These are phyloP conservation scores for Tetranychus piercei DNA, from an alignment of 2,888 invertebrate species.

Conservation along the genomic window DNA sequence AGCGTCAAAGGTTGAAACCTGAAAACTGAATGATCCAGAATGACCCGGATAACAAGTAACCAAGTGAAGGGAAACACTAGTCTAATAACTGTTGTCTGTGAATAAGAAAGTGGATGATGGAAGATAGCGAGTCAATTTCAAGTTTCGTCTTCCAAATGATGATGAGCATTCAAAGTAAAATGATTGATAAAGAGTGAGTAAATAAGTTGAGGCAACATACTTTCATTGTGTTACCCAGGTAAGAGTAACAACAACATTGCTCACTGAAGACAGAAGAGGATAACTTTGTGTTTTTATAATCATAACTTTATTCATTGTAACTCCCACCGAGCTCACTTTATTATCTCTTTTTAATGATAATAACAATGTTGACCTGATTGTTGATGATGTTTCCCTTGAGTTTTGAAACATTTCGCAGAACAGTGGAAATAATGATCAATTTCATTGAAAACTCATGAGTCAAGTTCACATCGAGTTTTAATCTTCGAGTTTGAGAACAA, in stretches of 20 bases:
- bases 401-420: background rate
- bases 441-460: background rate
- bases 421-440: background rate
- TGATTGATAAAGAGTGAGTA: background rate
- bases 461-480: no score
- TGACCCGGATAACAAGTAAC: no score
- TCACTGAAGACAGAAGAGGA: background rate
- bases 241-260: background rate
- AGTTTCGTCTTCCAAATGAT: background rate
- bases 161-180: background rate
- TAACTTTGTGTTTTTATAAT: no score
- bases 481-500: no score
- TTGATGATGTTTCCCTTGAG: background rate
- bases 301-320: no score
- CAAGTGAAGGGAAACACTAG: no score
- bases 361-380: background rate
- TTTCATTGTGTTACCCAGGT: background rate
- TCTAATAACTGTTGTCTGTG: no score
- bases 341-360: background rate
- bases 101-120: no score
- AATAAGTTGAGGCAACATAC: background rate
- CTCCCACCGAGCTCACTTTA: background rate
- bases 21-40: no score
- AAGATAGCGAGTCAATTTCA: no score
- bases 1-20: no score